These are phyloP conservation scores for Andricus curvator DNA, from an alignment of 2,888 invertebrate genomes.

Conservation along the genomic window DNA sequence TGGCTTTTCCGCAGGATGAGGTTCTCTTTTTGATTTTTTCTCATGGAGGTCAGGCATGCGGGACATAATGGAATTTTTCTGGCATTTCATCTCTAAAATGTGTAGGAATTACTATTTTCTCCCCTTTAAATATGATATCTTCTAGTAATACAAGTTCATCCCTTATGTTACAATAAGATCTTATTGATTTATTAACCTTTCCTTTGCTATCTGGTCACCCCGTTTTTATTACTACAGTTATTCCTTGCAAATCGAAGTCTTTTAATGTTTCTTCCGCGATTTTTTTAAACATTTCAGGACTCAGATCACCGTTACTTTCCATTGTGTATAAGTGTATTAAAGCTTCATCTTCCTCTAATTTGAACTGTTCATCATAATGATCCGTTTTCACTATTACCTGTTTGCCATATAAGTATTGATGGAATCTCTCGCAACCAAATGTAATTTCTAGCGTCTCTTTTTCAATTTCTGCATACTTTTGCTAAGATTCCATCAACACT, in stretches of 20 bases:
- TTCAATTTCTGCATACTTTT: constrained; percentile 60
- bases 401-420: constrained; percentile 48
- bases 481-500: constrained; percentile 59
- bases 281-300: too few species aligned
- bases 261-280: constrained; percentile 1
- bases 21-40: too few species aligned
- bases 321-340: too few species aligned
- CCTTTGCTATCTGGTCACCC: too few species aligned
- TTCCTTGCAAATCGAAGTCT: too few species aligned
- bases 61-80: too few species aligned
- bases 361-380: neutral
- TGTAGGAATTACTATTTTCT: neutral
- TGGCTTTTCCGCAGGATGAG: too few species aligned
- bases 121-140: neutral
- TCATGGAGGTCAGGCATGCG: too few species aligned
- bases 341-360: too few species aligned
- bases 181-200: neutral
- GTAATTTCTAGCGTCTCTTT: constrained; percentile 54
- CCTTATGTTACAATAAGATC: constrained; percentile 18
- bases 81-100: neutral
- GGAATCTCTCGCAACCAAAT: constrained; percentile 52
- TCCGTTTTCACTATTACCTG: constrained; percentile 48
- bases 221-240: too few species aligned
- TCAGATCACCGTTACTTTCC: too few species aligned
- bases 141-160: neutral